These are phyloP conservation scores for Xanthostigma xanthostigma DNA, from an alignment of 2,888 invertebrate genomes.

Conservation along the genomic window DNA sequence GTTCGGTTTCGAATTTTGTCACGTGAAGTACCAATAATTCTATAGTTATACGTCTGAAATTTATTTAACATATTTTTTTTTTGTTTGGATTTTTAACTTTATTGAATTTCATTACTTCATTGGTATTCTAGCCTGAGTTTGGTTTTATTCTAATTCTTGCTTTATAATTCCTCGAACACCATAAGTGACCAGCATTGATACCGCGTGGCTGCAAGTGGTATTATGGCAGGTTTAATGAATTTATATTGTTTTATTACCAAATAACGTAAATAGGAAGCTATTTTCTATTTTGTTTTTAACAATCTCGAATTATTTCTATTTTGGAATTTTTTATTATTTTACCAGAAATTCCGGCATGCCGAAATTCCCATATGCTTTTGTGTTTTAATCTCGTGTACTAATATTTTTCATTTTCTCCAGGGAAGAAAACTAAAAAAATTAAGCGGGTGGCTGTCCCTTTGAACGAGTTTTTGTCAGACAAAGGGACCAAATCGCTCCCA, in stretches of 20 bases:
- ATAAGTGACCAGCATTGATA: conserved; percentile 4
- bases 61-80: neutral
- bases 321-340: no score
- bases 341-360: neutral
- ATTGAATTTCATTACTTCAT: no score
- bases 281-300: conserved; percentile 15
- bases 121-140: no score
- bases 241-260: conserved; percentile 13
- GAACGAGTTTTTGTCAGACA: conserved; percentile 65
- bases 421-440: conserved; percentile 73
- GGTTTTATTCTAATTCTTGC: no score
- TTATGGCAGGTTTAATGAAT: neutral
- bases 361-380: neutral
- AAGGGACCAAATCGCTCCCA: conserved; percentile 34
- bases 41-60: neutral
- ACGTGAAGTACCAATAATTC: conserved; percentile 24
- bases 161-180: no score
- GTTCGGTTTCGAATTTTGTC: conserved; percentile 33
- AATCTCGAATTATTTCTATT: no score
- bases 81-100: neutral
- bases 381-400: conserved; percentile 7
- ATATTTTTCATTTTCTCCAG: conserved; percentile 29
- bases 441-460: conserved; percentile 72
- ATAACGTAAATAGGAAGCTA: conserved; percentile 33
- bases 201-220: conserved; percentile 11